A percentile compares a stretch with the other conserved stretches of the same genome.
Conservation (phyloP, 2,888 invertebrate species). For the Onthophagus sagittarius region DNA sequence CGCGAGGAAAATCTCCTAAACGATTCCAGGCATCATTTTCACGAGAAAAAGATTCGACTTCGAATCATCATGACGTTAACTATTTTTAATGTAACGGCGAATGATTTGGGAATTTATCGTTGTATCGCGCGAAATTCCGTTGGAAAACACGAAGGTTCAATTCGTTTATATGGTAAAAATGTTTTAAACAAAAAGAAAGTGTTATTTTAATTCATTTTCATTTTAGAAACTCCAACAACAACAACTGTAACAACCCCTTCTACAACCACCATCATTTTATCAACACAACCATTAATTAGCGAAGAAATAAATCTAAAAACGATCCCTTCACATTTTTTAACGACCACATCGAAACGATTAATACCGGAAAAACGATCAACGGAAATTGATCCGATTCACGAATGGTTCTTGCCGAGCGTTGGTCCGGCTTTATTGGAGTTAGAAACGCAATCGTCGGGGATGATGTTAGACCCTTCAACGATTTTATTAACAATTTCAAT, state of each 20-base stretch:
- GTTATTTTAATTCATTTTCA: neutral
- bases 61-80: constrained; percentile 61
- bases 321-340: neutral
- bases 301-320: too few species aligned
- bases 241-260: neutral
- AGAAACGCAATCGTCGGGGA: constrained; percentile 38
- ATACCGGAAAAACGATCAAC: constrained; percentile 7
- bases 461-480: constrained; percentile 24
- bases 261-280: neutral
- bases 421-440: constrained; percentile 43
- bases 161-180: constrained; percentile 63
- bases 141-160: constrained; percentile 65
- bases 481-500: constrained; percentile 26
- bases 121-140: constrained; percentile 69
- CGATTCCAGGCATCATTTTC: constrained; percentile 60
- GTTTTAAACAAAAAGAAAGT: too few species aligned
- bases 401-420: constrained; percentile 43
- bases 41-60: constrained; percentile 59
- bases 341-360: neutral
- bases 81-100: constrained; percentile 57
- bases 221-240: neutral
- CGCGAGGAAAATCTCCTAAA: constrained; percentile 52
- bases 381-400: constrained; percentile 39
- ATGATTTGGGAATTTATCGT: constrained; percentile 65
- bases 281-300: neutral